A percentile compares a stretch with the other conserved stretches of the same genome.
These are phyloP conservation scores for Turritopsis dohrnii DNA, from an alignment of 30 jellyfish, hydroid and myxozoan species.

Conservation along the genomic window DNA sequence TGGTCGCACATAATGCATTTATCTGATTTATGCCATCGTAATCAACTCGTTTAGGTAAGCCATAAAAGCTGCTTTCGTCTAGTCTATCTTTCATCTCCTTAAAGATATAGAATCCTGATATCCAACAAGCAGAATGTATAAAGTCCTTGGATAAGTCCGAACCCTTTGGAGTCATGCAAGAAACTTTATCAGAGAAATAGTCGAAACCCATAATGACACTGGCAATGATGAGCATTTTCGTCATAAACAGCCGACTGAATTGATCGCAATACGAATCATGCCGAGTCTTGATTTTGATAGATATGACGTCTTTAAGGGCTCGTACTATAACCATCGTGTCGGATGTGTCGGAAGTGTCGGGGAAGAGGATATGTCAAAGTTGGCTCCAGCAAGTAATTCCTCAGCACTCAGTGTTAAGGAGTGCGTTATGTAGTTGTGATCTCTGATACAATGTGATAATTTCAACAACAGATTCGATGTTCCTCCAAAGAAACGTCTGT, in stretches of 20 bases:
- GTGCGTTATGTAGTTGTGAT: too few relatives aligned
- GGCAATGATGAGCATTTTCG: conserved; percentile 31
- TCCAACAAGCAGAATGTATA: conserved; percentile 42
- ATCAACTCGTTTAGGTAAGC: conserved; percentile 20
- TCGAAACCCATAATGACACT: conserved; percentile 33
- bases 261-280: conserved; percentile 38
- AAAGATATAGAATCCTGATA: conserved; percentile 34
- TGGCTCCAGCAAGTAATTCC: neutral
- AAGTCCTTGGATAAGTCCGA: conserved; percentile 27
- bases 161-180: conserved; percentile 14
- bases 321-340: conserved; percentile 39
- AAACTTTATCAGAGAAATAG: conserved; percentile 29
- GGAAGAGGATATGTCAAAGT: neutral
- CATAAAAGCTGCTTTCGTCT: conserved; percentile 24
- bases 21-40: conserved; percentile 10
- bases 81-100: conserved; percentile 31
- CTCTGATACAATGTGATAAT: too few relatives aligned
- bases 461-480: too few relatives aligned
- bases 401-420: too few relatives aligned
- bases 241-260: conserved; percentile 39
- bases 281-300: conserved; percentile 26
- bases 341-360: neutral
- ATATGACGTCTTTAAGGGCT: conserved; percentile 31
- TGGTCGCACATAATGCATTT: conserved; percentile 8
- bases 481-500: neutral